Evolutionary conservation across 1,140 invertebrate species (phyloP).

Genomic region (Trichonephila clavata): DNA sequence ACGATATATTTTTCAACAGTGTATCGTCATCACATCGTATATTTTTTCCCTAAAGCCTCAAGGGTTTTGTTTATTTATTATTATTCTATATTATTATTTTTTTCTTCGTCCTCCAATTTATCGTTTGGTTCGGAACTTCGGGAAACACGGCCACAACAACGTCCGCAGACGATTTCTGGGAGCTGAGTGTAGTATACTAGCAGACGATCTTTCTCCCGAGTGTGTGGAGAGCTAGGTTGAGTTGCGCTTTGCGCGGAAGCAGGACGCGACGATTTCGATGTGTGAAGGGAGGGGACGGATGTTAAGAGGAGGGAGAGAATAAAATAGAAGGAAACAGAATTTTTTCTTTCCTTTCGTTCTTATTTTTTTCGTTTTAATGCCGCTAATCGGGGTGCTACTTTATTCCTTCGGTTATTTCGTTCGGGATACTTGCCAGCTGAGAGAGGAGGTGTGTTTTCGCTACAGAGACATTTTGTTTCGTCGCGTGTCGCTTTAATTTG

Average conservation of each 20-base stretch:
- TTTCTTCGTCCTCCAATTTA: not conserved
- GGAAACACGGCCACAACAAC: conserved; percentile 47
- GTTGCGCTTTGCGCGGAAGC: conserved; percentile 60
- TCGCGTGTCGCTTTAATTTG: conserved; percentile 29
- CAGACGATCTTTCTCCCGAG: conserved; percentile 66
- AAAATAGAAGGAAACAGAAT: conserved; percentile 30
- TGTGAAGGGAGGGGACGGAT: conserved; percentile 67
- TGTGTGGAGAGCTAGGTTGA: conserved; percentile 65
- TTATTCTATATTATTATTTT: not conserved
- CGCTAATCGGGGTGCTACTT: conserved; percentile 48
- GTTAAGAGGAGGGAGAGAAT: conserved; percentile 65
- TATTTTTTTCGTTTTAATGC: conserved; percentile 22
- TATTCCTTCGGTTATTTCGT: conserved; percentile 19
- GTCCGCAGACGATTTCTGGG: conserved; percentile 22
- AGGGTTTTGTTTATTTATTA: not conserved
- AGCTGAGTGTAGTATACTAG: conserved; percentile 23
- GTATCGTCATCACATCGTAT: conserved; percentile 48
- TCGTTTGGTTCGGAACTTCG: conserved; percentile 3
- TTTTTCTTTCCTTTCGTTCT: conserved; percentile 7
- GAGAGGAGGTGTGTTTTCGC: not conserved
- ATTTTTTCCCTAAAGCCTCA: not conserved
- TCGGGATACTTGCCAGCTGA: conserved; percentile 23
- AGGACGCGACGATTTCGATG: conserved; percentile 72
- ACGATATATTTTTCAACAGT: conserved; percentile 13
- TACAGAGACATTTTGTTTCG: conserved; percentile 11